Percentiles rank a stretch among this genome's conserved stretches.
Conservation (phyloP, 1,140 invertebrate species). For the Ectropis grisescens region DNA sequence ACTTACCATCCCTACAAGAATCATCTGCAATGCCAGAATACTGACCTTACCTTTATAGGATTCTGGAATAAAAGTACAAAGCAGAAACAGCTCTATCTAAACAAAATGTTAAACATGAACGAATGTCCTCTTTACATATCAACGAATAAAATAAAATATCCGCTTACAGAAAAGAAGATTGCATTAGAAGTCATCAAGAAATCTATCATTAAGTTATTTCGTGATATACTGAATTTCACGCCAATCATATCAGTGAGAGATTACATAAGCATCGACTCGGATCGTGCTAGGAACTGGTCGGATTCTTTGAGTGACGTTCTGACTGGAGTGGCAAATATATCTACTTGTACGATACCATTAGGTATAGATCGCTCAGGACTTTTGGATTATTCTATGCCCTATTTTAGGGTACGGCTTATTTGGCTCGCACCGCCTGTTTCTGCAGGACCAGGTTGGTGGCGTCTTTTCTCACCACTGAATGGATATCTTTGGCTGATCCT, state of each 20-base stretch:
- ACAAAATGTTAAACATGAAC: conserved; percentile 43
- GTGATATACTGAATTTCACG: conserved; percentile 38
- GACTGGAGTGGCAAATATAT: conserved; percentile 32
- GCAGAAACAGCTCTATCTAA: conserved; percentile 20
- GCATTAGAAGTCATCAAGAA: conserved; percentile 34
- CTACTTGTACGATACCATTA: conserved; percentile 35
- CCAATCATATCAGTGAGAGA: conserved; percentile 28
- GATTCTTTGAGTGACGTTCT: conserved; percentile 40
- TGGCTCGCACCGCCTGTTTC: conserved; percentile 38
- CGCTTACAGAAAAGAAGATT: conserved; percentile 30
- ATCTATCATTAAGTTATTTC: conserved; percentile 23
- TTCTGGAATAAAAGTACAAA: conserved; percentile 18
- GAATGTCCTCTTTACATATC: conserved; percentile 43
- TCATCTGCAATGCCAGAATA: conserved; percentile 25
- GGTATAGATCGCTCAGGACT: conserved; percentile 28
- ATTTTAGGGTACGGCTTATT: conserved; percentile 35
- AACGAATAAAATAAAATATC: conserved; percentile 38
- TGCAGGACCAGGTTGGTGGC: conserved; percentile 29
- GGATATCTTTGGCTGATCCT: conserved; percentile 40
- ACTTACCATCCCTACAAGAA: conserved; percentile 40
- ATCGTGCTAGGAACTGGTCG: conserved; percentile 37
- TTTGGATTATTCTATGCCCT: conserved; percentile 36
- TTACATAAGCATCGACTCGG: conserved; percentile 37
- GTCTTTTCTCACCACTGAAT: conserved; percentile 36
- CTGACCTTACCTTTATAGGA: conserved; percentile 27